These are phyloP conservation scores for Platysternon megacephalum DNA, from an alignment of 2,113 vertebrate genomes.

Conservation along the genomic window DNA sequence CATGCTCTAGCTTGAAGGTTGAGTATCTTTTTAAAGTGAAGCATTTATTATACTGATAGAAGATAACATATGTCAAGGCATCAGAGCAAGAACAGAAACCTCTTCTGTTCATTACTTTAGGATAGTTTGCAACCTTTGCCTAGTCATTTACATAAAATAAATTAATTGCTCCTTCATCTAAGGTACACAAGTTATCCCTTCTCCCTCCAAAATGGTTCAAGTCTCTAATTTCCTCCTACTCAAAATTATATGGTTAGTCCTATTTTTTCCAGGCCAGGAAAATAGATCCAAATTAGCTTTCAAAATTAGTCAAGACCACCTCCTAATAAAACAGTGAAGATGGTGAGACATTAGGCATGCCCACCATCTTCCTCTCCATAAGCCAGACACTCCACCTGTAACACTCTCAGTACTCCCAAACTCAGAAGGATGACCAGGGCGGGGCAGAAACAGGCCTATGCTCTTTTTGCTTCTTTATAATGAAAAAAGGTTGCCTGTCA, in stretches of 20 bases:
- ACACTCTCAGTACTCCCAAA: background rate
- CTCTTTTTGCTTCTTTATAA: background rate
- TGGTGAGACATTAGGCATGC: background rate
- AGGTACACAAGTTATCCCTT: background rate
- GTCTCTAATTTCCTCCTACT: background rate
- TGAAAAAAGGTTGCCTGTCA: background rate
- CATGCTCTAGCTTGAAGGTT: background rate
- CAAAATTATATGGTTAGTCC: background rate
- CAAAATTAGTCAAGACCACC: background rate
- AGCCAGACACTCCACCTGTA: background rate
- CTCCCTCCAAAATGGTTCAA: background rate
- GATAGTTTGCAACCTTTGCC: background rate
- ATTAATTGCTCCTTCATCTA: fast-evolving
- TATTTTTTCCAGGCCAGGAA: background rate
- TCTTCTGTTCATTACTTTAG: background rate
- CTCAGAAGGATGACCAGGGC: background rate
- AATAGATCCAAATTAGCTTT: background rate
- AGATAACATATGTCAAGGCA: background rate
- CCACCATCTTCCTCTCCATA: background rate
- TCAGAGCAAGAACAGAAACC: background rate
- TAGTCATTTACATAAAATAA: background rate
- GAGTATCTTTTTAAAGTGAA: background rate
- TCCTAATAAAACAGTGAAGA: background rate
- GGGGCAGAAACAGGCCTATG: background rate
- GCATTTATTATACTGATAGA: background rate